Evolutionary conservation across 2,113 vertebrate species (phyloP).

Genomic region (Trogon melanurus): DNA sequence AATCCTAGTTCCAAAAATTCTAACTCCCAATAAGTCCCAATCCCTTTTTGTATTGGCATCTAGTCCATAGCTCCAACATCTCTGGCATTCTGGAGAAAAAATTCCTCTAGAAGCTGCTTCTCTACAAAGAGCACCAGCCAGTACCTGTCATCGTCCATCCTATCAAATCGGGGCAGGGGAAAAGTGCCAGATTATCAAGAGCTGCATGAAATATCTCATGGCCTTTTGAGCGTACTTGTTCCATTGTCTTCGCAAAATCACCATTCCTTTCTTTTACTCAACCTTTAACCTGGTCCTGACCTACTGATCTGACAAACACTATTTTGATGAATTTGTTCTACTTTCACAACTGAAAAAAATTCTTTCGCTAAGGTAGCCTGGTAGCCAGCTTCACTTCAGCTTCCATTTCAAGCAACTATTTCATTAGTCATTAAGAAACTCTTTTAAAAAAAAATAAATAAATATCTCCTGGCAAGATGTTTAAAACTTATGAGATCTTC

Average conservation of each 20-base stretch:
- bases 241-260: background rate
- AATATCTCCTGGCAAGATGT: background rate
- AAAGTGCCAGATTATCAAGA: background rate
- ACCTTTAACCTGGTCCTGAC: background rate
- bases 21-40: background rate
- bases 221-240: background rate
- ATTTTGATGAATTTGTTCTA: background rate
- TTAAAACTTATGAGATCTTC: background rate
- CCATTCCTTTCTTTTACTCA: background rate
- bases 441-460: too few relatives aligned
- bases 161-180: background rate
- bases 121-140: background rate
- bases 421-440: background rate
- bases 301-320: background rate
- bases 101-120: background rate
- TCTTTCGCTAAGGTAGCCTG: background rate
- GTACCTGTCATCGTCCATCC: background rate
- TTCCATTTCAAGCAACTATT: background rate
- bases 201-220: background rate
- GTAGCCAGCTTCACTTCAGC: background rate
- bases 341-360: background rate
- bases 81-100: background rate
- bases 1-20: background rate
- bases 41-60: background rate
- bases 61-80: background rate